A percentile compares a stretch with the other conserved stretches of the same genome.
Evolutionary conservation across 2,888 invertebrate genomes (phyloP).

Genomic region (Cheilosia vernalis): DNA sequence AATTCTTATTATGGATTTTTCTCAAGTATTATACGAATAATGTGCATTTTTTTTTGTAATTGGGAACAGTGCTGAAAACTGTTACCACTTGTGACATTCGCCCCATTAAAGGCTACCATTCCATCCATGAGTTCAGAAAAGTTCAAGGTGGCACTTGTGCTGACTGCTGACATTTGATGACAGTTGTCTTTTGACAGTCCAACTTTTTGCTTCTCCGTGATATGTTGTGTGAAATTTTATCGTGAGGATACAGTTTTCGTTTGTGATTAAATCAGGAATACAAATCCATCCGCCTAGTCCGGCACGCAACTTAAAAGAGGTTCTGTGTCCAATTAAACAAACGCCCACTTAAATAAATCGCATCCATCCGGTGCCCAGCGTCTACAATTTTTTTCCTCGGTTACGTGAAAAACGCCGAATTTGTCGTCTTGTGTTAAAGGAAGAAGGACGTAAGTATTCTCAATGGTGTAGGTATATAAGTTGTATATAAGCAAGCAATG

Average conservation of each 20-base stretch:
- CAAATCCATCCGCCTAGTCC: conserved; percentile 14
- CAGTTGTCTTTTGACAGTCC: conserved; percentile 31
- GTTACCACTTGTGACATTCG: not conserved
- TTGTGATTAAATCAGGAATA: conserved; percentile 25
- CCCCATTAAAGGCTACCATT: conserved; percentile 10
- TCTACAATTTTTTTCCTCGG: not conserved
- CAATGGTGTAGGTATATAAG: not conserved
- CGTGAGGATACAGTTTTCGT: conserved; percentile 7
- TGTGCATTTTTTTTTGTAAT: too few species aligned
- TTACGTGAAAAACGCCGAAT: conserved; percentile 29
- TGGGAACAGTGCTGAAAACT: too few species aligned
- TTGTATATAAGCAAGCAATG: not conserved
- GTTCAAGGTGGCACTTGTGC: conserved; percentile 2
- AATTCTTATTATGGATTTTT: too few species aligned
- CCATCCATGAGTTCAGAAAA: conserved; percentile 12
- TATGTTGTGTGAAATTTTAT: conserved; percentile 36
- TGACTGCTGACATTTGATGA: conserved; percentile 37
- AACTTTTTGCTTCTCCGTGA: conserved; percentile 36
- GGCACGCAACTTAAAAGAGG: conserved; percentile 15
- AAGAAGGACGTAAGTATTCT: conserved; percentile 44
- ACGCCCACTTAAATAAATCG: not conserved
- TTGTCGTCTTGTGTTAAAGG: conserved; percentile 23
- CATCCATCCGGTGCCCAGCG: not conserved
- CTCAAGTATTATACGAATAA: too few species aligned
- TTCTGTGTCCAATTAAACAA: conserved; percentile 7